Base-by-base conservation (phyloP, 2,113 vertebrate species). In the rabbit (Oryctolagus cuniculus) region DNA sequence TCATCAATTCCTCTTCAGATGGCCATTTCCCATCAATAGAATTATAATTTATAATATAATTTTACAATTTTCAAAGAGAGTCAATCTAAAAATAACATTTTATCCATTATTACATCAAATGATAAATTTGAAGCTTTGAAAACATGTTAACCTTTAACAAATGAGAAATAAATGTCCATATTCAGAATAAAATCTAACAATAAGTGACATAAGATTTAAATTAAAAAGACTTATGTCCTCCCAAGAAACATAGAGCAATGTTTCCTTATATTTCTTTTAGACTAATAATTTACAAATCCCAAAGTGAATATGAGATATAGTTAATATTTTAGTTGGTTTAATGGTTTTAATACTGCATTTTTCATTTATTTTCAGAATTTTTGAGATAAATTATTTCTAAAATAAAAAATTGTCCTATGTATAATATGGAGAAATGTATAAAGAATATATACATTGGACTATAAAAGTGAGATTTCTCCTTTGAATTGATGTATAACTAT, bases 301-400 rank as follows among this genome's bases (percentile, higher is more conserved):
- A 81, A 81, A 82, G 19, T 66, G 53, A 64, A 31, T 77, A 49
- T 49, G 9, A 91, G 81, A 17, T 53, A 0, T 49, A 36, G 61
- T 92, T 93, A 2, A 81, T 38, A 88, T 44, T 89, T 36, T 87
- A 82, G 24, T 53, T 84, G 22, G 19, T 34, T 44, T 87, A 25
- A 92, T 69, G 2, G 0, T 58, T 55, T 87, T 85, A 83, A 63
- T 94, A 29, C 72, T 69, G 7, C 0, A 0, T 5, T 5, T 89
- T 92, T 94, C 36, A 67, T 55, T 86, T 13, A 77, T 75, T 85
- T 93, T 91, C 22, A 82, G 31, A 95, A 92, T 90, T 82, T 93
- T 74, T 24, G 15, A 75, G 87, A 87, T 0, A 81, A 29, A 17
- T n/a, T 34, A 53, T 79, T 84, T 87, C 27, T 11, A 51, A 95